A percentile compares a stretch with the other conserved stretches of the same genome.
phyloP scores from a whole-genome alignment of 30 jellyfish, hydroid and myxozoan species.

The Chironex yamaguchii region DNA sequence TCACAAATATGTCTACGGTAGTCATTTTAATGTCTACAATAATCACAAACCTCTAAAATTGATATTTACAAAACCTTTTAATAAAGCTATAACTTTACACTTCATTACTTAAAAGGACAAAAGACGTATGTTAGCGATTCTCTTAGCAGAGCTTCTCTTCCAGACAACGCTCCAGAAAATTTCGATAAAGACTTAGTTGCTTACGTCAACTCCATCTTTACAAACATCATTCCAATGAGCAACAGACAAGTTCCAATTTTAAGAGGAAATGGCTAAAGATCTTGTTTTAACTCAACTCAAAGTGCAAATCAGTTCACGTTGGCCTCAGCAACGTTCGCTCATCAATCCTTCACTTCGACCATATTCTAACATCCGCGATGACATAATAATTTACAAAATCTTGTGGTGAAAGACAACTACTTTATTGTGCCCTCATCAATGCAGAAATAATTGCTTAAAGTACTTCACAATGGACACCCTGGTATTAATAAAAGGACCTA shows the following conservation, averaged over 20 bases:
- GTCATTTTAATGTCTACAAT: neutral
- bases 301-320: slow-evolving; percentile 26
- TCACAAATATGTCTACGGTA: neutral
- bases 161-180: slow-evolving; percentile 1
- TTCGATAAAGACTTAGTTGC: slow-evolving; percentile 6
- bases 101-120: slow-evolving; percentile 8
- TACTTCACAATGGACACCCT: slow-evolving; percentile 53
- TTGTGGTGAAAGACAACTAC: slow-evolving; percentile 33
- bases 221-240: neutral
- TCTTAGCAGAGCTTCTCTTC: slow-evolving; percentile 66
- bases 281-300: neutral
- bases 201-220: slow-evolving; percentile 15
- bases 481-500: slow-evolving; percentile 29
- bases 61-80: slow-evolving; percentile 10
- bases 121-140: slow-evolving; percentile 25
- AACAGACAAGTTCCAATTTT: neutral
- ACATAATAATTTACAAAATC: slow-evolving; percentile 7
- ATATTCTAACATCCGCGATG: slow-evolving; percentile 31
- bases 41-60: neutral
- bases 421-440: slow-evolving; percentile 47
- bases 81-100: slow-evolving; percentile 13
- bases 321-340: neutral
- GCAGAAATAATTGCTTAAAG: slow-evolving; percentile 16
- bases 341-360: slow-evolving; percentile 32
- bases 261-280: neutral